phyloP scores from a whole-genome alignment of 2,113 vertebrate genomes.

The Dasyornis broadbenti region DNA sequence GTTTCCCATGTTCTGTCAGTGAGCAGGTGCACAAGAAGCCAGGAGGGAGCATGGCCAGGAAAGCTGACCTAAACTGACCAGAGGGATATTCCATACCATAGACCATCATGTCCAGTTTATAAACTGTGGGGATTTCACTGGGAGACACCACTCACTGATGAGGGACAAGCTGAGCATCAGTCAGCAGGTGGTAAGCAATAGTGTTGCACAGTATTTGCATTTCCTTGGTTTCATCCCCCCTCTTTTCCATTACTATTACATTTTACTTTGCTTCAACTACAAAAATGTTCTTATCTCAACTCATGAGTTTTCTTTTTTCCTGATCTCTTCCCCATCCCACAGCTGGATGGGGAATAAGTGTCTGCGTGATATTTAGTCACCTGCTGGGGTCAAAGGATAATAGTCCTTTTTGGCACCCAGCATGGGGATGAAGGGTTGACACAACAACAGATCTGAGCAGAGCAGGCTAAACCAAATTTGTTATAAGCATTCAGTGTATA shows the following conservation, averaged over 20 bases:
- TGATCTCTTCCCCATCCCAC: not conserved
- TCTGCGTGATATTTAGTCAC: not conserved
- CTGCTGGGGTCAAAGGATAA: not conserved
- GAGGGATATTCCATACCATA: too few species aligned
- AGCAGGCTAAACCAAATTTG: not conserved
- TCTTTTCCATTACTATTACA: not conserved
- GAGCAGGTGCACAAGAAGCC: not conserved
- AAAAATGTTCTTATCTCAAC: not conserved
- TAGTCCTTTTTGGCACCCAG: not conserved
- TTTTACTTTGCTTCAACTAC: not conserved
- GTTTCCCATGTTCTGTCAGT: not conserved
- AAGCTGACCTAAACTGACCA: not conserved
- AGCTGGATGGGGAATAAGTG: not conserved
- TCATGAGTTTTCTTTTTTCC: not conserved
- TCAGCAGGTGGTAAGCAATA: not conserved
- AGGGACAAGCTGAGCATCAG: not conserved
- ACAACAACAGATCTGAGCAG: not conserved
- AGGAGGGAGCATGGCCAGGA: not conserved
- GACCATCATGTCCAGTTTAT: not conserved
- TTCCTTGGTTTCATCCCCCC: not conserved
- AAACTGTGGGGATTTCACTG: not conserved
- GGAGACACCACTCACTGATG: not conserved
- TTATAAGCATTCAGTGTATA: not conserved
- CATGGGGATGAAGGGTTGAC: not conserved
- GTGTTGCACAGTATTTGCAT: accelerated